Conservation (phyloP, 1,140 invertebrate species). For the Saccostrea echinata region DNA sequence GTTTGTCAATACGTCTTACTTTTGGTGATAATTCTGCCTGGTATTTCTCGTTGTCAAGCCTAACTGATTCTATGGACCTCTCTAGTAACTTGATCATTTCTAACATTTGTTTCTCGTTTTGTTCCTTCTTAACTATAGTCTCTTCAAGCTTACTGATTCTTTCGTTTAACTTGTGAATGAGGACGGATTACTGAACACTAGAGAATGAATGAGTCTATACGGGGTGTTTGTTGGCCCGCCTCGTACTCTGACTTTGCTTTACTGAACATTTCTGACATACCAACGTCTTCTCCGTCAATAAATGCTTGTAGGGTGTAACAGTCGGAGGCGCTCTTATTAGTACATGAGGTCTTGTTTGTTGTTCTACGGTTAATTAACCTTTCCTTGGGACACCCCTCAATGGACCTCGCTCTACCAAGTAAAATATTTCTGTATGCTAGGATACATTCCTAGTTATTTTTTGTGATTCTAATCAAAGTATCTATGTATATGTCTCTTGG, state of each 20-base stretch:
- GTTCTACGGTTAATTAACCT: background rate
- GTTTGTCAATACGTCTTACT: background rate
- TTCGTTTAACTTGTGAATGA: background rate
- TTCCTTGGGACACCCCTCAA: background rate
- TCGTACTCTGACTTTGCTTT: background rate
- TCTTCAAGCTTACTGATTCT: background rate
- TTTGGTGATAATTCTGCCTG: background rate
- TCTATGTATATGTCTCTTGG: background rate
- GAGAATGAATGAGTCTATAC: background rate
- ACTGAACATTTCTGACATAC: background rate
- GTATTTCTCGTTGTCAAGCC: background rate
- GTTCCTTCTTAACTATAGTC: background rate
- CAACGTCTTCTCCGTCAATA: background rate
- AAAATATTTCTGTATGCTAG: background rate
- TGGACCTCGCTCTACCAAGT: background rate
- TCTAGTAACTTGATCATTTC: background rate
- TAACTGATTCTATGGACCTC: background rate
- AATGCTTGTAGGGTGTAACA: background rate
- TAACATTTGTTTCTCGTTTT: background rate
- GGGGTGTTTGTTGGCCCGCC: background rate
- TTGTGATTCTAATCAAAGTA: background rate
- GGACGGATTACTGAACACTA: background rate
- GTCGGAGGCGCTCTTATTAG: background rate
- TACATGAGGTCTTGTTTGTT: background rate
- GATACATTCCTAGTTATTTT: background rate